Base-by-base conservation (phyloP, 2,797 vertebrate genomes). In the Borostomias antarcticus region DNA sequence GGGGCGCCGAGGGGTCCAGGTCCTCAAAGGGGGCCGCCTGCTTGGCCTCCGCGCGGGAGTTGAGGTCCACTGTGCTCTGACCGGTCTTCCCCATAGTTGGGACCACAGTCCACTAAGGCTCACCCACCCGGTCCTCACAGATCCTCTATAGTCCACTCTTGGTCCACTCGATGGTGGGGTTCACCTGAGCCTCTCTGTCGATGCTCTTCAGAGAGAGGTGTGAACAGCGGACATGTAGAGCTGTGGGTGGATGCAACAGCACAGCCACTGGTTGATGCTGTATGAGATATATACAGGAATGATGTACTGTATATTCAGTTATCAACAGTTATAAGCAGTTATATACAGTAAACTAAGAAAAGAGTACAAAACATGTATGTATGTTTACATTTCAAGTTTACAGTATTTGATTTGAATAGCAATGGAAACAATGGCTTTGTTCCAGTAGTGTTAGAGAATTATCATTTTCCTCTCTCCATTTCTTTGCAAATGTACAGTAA, bases 71-170 rank as follows among this genome's bases (percentile, higher is more conserved):
- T 0, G 94, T 93, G 30, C 84, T 84, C 75, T 89, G 83, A 52
- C 93, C 92, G n/a, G 91, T 95, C 82, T 95, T 96, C 37, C 94
- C 94, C 94, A 96, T 96, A 0, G 28, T 48, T 33, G 68, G 71
- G 29, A 78, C 65, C 52, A 32, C 61, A 48, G 77, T 77, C 77
- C 72, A 72, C 63, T 35, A 48, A 57, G 74, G 56, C 77, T 66
- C 30, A 70, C 56, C 62, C 60, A 33, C 57, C 64, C 0, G 35
- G 69, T 69, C 69, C 52, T 73, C 63, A 70, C 71, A 64, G 68
- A n/a, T 67, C 64, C 68, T 56, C 32, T 47, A 69, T 25, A 29
- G 51, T 69, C 62, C 26, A 40, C 21, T 28, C 19, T 2, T 28
- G 57, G 58, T 66, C 7, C 21, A 32, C 10, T 51, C 11, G 40